Conservation (phyloP, 2,888 invertebrate genomes). For the Hemicrepidius hirtus region DNA sequence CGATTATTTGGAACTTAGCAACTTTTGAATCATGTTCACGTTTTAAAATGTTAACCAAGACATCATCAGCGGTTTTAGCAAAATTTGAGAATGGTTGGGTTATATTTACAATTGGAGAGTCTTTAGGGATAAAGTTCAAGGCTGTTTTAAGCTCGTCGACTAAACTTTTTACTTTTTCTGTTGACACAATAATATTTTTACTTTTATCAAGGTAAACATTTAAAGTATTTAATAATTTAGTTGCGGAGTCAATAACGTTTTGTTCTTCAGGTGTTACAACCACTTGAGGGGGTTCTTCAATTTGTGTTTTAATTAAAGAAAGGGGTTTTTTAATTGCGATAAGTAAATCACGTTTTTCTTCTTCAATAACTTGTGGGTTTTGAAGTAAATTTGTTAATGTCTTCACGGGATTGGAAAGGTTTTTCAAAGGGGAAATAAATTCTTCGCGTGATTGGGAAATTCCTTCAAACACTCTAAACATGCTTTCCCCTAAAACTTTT, state of each 20-base stretch:
- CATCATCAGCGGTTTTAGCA: constrained; percentile 1
- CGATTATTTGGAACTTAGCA: constrained; percentile 61
- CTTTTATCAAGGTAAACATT: constrained; percentile 18
- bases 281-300: constrained; percentile 7
- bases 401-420: constrained; percentile 2
- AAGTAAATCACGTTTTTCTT: constrained; percentile 26
- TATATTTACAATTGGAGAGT: constrained; percentile 25
- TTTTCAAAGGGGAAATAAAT: constrained; percentile 15
- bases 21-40: constrained; percentile 58
- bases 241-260: constrained; percentile 24
- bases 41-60: constrained; percentile 37
- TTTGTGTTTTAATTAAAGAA: constrained; percentile 2
- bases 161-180: constrained; percentile 33
- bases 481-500: constrained; percentile 31
- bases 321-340: constrained; percentile 27
- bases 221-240: constrained; percentile 17
- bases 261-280: constrained; percentile 28
- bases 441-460: constrained; percentile 15
- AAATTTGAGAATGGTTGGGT: constrained; percentile 20
- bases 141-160: constrained; percentile 36
- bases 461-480: constrained; percentile 37
- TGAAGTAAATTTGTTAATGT: constrained; percentile 13
- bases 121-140: constrained; percentile 25
- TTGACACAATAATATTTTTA: not conserved
- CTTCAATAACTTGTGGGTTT: not conserved